A percentile compares a stretch with the other conserved stretches of the same genome.
These are phyloP conservation scores for Conus ventricosus DNA, from an alignment of 1,140 invertebrate species.

Conservation along the genomic window DNA sequence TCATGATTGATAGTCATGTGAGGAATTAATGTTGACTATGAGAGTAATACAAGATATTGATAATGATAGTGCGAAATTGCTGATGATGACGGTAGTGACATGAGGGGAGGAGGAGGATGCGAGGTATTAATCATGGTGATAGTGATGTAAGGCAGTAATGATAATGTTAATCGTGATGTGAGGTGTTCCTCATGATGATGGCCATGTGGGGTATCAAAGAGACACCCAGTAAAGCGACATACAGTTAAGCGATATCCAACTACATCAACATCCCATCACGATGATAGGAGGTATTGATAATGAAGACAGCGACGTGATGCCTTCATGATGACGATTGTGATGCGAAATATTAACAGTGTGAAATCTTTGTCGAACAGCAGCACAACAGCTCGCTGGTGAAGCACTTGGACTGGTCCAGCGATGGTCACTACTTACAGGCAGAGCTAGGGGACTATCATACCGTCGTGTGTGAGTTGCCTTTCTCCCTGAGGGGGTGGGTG, in stretches of 20 bases:
- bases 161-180: constrained; percentile 11
- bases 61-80: constrained; percentile 7
- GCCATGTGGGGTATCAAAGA: too few relatives aligned
- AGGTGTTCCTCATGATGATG: too few relatives aligned
- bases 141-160: neutral
- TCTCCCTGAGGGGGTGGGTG: too few relatives aligned
- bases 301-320: too few relatives aligned
- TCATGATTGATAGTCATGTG: too few relatives aligned
- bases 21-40: too few relatives aligned
- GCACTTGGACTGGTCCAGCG: neutral
- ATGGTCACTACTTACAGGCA: neutral
- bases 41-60: neutral
- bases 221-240: too few relatives aligned
- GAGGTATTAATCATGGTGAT: constrained; percentile 1
- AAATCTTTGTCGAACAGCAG: neutral
- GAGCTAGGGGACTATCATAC: neutral
- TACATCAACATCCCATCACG: too few relatives aligned
- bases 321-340: too few relatives aligned
- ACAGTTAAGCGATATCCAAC: too few relatives aligned
- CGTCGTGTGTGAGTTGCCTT: neutral
- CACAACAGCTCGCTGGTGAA: neutral
- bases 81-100: constrained; percentile 13
- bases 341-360: too few relatives aligned
- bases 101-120: neutral
- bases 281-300: too few relatives aligned